phyloP scores from a whole-genome alignment of 2,113 vertebrate genomes.

The Melanerpes formicivorus region DNA sequence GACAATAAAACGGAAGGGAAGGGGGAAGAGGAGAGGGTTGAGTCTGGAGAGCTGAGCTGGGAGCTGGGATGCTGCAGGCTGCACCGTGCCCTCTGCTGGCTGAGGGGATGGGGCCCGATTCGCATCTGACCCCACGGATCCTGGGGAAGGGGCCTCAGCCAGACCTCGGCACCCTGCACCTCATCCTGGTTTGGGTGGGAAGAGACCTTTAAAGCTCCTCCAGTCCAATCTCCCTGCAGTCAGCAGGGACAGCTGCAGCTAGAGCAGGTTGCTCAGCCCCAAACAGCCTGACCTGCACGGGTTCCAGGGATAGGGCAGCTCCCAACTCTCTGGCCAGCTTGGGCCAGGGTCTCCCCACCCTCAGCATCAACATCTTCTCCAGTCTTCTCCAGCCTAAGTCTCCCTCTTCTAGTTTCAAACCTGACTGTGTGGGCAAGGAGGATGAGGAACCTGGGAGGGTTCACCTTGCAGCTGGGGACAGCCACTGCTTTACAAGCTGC shows the following conservation, averaged over 20 bases:
- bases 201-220: neutral
- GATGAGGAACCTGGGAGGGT: neutral
- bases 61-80: neutral
- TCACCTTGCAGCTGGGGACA: neutral
- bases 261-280: neutral
- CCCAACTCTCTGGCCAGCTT: no score
- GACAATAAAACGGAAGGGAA: slow-evolving; percentile 40
- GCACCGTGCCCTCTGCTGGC: slow-evolving; percentile 64
- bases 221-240: neutral
- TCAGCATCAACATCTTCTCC: neutral
- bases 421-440: accelerated
- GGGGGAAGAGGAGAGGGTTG: neutral
- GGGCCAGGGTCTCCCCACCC: no score
- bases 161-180: accelerated
- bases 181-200: neutral
- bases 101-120: neutral
- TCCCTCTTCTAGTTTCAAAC: neutral
- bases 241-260: neutral
- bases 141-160: no score
- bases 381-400: neutral
- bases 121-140: neutral
- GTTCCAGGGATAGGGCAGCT: no score
- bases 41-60: neutral
- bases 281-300: neutral
- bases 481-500: neutral